phyloP scores from a whole-genome alignment of 1,140 invertebrate species.

The Megalopta genalis region DNA sequence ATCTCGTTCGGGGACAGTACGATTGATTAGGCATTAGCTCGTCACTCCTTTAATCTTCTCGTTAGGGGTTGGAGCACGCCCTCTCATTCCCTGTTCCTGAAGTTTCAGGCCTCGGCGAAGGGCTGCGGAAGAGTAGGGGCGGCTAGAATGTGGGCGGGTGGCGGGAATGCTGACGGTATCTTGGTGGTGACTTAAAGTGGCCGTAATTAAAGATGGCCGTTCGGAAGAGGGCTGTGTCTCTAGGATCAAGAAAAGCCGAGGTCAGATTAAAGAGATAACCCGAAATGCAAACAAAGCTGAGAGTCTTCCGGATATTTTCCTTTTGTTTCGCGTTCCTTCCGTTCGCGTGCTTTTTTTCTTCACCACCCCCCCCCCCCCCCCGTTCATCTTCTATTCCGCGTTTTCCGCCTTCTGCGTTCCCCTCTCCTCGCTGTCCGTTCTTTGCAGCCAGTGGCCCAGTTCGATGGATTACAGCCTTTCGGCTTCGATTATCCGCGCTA shows the following conservation, averaged over 20 bases:
- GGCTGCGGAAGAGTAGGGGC: background rate
- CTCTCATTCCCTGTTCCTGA: conserved; percentile 5
- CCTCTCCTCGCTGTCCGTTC: background rate
- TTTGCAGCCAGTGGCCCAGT: background rate
- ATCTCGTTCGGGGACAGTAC: background rate
- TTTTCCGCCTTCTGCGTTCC: background rate
- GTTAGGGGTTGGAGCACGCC: conserved; percentile 15
- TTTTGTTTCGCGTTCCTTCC: conserved; percentile 10
- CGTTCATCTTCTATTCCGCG: background rate
- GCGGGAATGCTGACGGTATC: background rate
- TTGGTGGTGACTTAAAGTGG: conserved; percentile 43
- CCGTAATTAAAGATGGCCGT: conserved; percentile 49
- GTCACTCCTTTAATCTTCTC: conserved; percentile 39
- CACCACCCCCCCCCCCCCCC: too few relatives aligned
- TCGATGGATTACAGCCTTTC: background rate
- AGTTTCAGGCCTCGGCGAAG: background rate
- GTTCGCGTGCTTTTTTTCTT: background rate
- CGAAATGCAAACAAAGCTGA: conserved; percentile 24
- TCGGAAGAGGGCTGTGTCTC: background rate
- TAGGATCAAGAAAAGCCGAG: background rate
- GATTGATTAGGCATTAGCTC: conserved; percentile 27
- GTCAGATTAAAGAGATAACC: conserved; percentile 37
- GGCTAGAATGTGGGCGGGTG: background rate
- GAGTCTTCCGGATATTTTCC: background rate
- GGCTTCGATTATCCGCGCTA: conserved; percentile 16